Conservation (phyloP, 1,140 invertebrate species). For the Drosophila pallidifrons region DNA sequence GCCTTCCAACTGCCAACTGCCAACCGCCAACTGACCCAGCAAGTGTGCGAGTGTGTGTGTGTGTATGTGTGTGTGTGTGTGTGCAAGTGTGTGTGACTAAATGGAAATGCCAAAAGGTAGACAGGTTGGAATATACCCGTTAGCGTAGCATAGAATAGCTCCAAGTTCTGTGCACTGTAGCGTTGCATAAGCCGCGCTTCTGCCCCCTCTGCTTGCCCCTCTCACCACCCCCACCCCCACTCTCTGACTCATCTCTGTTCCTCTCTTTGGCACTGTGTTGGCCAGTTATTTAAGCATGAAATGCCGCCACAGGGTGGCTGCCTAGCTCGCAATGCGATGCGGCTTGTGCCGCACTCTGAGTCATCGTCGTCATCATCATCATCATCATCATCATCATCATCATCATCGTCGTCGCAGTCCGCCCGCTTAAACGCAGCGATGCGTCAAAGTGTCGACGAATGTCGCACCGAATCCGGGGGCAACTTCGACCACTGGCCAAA, state of each 20-base stretch:
- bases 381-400: slow-evolving; percentile 16
- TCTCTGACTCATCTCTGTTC: neutral
- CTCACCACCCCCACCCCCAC: slow-evolving; percentile 2
- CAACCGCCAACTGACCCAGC: slow-evolving; percentile 7
- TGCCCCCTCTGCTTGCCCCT: neutral
- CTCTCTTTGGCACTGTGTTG: neutral
- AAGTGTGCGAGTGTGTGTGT: neutral
- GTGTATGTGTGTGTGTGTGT: too few relatives aligned
- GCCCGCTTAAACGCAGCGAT: slow-evolving; percentile 70
- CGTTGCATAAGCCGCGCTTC: slow-evolving; percentile 28
- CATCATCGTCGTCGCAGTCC: slow-evolving; percentile 30
- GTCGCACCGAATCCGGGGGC: slow-evolving; percentile 29
- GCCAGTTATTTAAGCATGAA: slow-evolving; percentile 71
- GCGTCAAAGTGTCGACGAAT: slow-evolving; percentile 81
- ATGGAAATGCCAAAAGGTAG: slow-evolving; percentile 41
- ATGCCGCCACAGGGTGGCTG: slow-evolving; percentile 40
- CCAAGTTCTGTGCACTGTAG: slow-evolving; percentile 58
- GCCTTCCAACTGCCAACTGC: neutral
- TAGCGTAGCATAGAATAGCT: slow-evolving; percentile 5
- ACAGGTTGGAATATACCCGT: slow-evolving; percentile 17
- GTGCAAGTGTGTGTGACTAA: slow-evolving; percentile 19
- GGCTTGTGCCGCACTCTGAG: slow-evolving; percentile 29
- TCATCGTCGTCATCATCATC: slow-evolving; percentile 13
- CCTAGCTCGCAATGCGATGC: neutral
- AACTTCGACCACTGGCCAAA: neutral